A percentile compares a stretch with the other conserved stretches of the same genome.
These are phyloP conservation scores for Linyphia triangularis DNA, from an alignment of 2,888 invertebrate species.

Conservation along the genomic window DNA sequence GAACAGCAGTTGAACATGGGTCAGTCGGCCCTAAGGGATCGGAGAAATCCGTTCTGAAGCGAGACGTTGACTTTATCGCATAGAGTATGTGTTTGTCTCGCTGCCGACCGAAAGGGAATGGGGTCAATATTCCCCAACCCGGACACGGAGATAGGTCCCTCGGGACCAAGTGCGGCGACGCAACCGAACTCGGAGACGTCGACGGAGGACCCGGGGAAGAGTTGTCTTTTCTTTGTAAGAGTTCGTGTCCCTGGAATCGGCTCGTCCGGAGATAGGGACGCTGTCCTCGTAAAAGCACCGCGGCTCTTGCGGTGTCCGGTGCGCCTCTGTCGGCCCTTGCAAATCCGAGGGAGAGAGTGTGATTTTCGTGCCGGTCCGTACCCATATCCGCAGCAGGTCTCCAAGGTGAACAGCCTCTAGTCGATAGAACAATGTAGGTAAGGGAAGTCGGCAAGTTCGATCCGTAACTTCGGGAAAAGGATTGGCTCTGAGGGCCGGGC, in stretches of 20 bases:
- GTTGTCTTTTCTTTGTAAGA: conserved; percentile 81
- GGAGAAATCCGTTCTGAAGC: conserved; percentile 78
- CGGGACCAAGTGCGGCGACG: conserved; percentile 78
- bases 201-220: conserved; percentile 80
- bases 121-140: conserved; percentile 79
- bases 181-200: conserved; percentile 80
- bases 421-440: conserved; percentile 85
- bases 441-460: conserved; percentile 86
- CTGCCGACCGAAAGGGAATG: conserved; percentile 78
- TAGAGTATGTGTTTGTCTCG: conserved; percentile 48
- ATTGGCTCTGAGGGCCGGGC: conserved; percentile 87
- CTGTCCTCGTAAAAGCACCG: conserved; percentile 79
- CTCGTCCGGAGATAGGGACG: conserved; percentile 80
- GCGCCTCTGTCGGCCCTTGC: conserved; percentile 79
- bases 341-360: conserved; percentile 78
- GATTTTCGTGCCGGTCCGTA: conserved; percentile 76
- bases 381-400: conserved; percentile 87
- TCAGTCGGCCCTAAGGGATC: conserved; percentile 80
- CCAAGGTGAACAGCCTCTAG: conserved; percentile 86
- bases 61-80: conserved; percentile 55
- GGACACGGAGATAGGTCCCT: conserved; percentile 77
- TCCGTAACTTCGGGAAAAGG: conserved; percentile 83
- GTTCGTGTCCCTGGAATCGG: conserved; percentile 80
- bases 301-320: conserved; percentile 80
- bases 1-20: conserved; percentile 82